These are phyloP conservation scores for Nesospiza acunhae DNA, from an alignment of 2,113 vertebrate genomes.

Conservation along the genomic window DNA sequence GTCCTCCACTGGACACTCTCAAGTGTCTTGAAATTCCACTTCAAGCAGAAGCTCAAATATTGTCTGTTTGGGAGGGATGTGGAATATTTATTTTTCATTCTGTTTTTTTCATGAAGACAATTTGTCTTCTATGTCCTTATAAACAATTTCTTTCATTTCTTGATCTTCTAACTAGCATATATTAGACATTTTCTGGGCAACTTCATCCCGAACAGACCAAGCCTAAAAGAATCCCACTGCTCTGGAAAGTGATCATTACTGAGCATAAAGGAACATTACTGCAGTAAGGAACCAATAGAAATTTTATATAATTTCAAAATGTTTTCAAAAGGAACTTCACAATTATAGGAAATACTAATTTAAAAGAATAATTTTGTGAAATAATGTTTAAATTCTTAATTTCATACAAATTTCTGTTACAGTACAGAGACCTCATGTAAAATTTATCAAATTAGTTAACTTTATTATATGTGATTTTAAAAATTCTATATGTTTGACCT, in stretches of 20 bases:
- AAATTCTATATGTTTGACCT: background rate
- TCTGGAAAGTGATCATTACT: background rate
- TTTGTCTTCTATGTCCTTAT: background rate
- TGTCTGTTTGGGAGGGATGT: background rate
- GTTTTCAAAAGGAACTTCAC: background rate
- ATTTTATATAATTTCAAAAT: background rate
- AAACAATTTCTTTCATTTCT: background rate
- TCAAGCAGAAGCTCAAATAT: background rate
- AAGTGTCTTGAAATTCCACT: background rate
- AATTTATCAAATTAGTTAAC: background rate
- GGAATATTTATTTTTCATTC: background rate
- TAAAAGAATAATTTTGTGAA: background rate
- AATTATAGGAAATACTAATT: background rate
- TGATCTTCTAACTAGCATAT: background rate
- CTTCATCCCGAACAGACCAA: background rate
- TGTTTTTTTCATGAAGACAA: background rate
- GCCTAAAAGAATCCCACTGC: background rate
- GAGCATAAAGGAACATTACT: background rate
- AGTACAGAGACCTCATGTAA: background rate
- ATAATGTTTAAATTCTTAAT: background rate
- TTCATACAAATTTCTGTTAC: background rate
- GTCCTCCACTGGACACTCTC: background rate
- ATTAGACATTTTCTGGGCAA: background rate
- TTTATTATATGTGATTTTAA: background rate
- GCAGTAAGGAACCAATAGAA: background rate